phyloP scores from a whole-genome alignment of 1,140 invertebrate species.

The Drosophila ambigua region DNA sequence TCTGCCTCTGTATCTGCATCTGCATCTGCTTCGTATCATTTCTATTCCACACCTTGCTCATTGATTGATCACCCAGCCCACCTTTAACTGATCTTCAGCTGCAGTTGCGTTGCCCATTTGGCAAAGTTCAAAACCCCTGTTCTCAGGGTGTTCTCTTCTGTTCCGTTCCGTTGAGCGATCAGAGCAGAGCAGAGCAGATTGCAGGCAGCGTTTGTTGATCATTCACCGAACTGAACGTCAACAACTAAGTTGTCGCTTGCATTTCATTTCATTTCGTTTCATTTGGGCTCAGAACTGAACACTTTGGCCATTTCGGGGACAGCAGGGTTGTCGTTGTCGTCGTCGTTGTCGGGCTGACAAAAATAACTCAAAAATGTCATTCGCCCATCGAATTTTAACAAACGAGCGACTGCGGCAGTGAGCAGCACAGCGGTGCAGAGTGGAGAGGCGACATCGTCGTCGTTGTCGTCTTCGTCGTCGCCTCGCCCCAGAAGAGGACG shows the following conservation, averaged over 20 bases:
- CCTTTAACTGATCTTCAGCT: no score
- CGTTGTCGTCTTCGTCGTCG: slow-evolving; percentile 8
- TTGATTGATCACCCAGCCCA: no score
- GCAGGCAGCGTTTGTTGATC: slow-evolving; percentile 38
- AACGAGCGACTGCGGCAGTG: slow-evolving; percentile 55
- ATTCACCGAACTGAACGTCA: slow-evolving; percentile 44
- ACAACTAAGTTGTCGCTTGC: slow-evolving; percentile 77
- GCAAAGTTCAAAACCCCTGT: no score
- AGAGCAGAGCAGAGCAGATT: no score
- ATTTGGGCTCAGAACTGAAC: slow-evolving; percentile 40
- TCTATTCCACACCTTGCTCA: no score
- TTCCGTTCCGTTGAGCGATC: no score
- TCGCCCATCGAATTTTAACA: slow-evolving; percentile 82
- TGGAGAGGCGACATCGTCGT: slow-evolving; percentile 18
- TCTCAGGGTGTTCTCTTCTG: no score
- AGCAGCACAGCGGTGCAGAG: background rate
- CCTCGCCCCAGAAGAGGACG: slow-evolving; percentile 45
- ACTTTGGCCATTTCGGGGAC: slow-evolving; percentile 28
- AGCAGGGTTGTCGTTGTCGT: slow-evolving; percentile 32
- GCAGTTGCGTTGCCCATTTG: no score
- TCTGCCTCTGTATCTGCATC: no score
- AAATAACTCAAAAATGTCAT: slow-evolving; percentile 83
- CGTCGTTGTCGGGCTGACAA: slow-evolving; percentile 64
- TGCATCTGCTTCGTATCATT: no score
- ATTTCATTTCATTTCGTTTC: slow-evolving; percentile 59